These are phyloP conservation scores for Thymelicus sylvestris DNA, from an alignment of 2,888 invertebrate genomes.

Conservation along the genomic window DNA sequence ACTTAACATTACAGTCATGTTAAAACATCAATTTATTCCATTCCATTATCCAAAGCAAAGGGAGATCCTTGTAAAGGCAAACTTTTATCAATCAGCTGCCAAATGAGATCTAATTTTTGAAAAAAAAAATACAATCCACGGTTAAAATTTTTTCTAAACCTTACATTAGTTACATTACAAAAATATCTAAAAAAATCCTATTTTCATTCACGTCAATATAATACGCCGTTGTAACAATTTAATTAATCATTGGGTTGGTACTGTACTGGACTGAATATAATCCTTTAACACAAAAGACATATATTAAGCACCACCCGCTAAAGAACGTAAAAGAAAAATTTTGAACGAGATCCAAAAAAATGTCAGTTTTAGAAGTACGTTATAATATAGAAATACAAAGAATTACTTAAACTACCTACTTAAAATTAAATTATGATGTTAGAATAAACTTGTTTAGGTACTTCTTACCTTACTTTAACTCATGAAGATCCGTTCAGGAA, in stretches of 20 bases:
- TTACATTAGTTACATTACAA: constrained; percentile 60
- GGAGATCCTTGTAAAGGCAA: constrained; percentile 76
- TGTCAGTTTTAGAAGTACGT: constrained; percentile 59
- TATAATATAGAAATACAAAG: constrained; percentile 56
- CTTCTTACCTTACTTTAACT: constrained; percentile 14
- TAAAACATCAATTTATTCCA: constrained; percentile 53
- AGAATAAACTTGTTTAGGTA: constrained; percentile 27
- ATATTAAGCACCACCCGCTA: constrained; percentile 79
- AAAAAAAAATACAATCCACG: constrained; percentile 55
- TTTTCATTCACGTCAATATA: constrained; percentile 69
- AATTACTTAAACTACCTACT: constrained; percentile 68
- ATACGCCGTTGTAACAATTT: constrained; percentile 62
- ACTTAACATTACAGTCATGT: constrained; percentile 61
- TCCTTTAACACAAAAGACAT: constrained; percentile 54
- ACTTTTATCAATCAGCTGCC: constrained; percentile 55
- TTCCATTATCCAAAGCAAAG: constrained; percentile 65
- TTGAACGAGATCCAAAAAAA: constrained; percentile 72
- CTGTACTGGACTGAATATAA: constrained; percentile 57
- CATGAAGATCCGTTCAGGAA: constrained; percentile 16
- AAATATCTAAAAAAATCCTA: constrained; percentile 54
- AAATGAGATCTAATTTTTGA: constrained; percentile 80
- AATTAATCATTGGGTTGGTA: constrained; percentile 62
- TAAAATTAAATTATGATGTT: constrained; percentile 61
- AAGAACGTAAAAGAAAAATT: constrained; percentile 62
- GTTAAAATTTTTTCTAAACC: constrained; percentile 65